Base-by-base conservation (phyloP, 2,888 invertebrate genomes). In the Anoplius nigerrimus region DNA sequence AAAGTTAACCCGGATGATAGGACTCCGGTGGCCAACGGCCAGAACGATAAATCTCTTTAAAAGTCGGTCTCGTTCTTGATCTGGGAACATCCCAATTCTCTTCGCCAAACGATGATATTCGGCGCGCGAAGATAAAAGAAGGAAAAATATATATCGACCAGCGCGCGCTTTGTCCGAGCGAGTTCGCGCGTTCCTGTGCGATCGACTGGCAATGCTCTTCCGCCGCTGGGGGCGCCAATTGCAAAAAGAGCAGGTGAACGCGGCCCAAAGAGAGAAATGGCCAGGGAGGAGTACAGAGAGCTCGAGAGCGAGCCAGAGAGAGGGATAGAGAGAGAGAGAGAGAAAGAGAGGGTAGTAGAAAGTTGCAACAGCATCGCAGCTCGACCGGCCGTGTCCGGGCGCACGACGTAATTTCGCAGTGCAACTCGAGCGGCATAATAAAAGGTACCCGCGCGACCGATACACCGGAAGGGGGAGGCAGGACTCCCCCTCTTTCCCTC, bases 381-480 rank as follows among this genome's bases (percentile, higher is more conserved):
- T 34, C 34, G 11, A 34, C 34, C 34, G 34, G 34, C 34, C 34
- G 34, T 34, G 34, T 62, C 58, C 20, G 18, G 34, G 16, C 24
- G 8, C 53, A 18, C 54, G 68, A 27, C 56, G 73, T 73, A 75
- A 77, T 77, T 77, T 73, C 54, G 45, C 56, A 48, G 61, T 45
- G 55, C 66, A 65, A 71, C 71, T 55, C 71, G 75, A 13, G 65
- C 16, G 56, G 75, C 72, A 68, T 77, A 77, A 73, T 77, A 48
- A 75, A 76, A 65, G 69, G 67, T 64, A 66, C 68, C 74, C 66
- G 57, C 59, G 48, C 43, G 55, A 18, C 60, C 62, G 71, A 66
- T 67, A 60, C 57, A n/a, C 34, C 21, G 24, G 45, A 54, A 43
- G 24, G 48, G 13, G 18, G 48, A 16, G 48, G 18, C 48, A 18